Evolutionary conservation across 2,888 invertebrate genomes (phyloP), one percentile per base, ranked within the genome.

Genomic region (Malthinus seriepunctatus): DNA sequence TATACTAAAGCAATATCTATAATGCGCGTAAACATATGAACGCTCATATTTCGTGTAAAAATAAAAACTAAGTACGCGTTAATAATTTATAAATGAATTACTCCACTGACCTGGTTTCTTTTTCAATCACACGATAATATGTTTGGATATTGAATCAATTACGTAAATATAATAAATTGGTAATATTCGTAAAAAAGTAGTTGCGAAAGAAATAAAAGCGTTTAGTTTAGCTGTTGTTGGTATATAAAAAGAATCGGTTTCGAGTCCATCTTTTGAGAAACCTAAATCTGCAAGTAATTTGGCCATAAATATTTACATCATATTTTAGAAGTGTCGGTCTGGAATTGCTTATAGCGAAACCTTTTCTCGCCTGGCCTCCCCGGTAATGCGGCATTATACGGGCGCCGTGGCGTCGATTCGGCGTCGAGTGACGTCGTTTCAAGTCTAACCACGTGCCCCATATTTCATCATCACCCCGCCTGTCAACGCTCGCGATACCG

Each of bases 401-500:
- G 75, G 81, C 80, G 81, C 79, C 74, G 72, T 71, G 73, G 72
- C 74, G 78, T 75, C 76, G 76, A 72, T 73, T 72, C 78, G 78
- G 79, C 81, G 81, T 82, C 80, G 81, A 82, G 81, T 82, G 84
- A 83, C 84, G 85, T 85, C 85, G 85, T 86, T 86, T 83, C 84
- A 82, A 86, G 85, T 86, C 86, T 84, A 83, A 86, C 86, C 86
- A 85, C 86, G 85, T 85, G 86, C 84, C 84, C 85, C 84, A 86
- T 86, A 86, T 86, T 86, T 86, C 86, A 86, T 86, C 85, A 83
- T 85, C 84, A 84, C 82, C 81, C 80, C 73, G 71, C 69, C 71
- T 73, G 76, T 70, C 76, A 75, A 73, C 71, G 70, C 52, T 62
- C 54, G 51, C 46, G 50, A 51, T 47, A 52, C 56, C 59, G 72